Percentiles rank a stretch among this genome's conserved stretches.
phyloP scores from a whole-genome alignment of 2,113 vertebrate species.

The Scalopus aquaticus region DNA sequence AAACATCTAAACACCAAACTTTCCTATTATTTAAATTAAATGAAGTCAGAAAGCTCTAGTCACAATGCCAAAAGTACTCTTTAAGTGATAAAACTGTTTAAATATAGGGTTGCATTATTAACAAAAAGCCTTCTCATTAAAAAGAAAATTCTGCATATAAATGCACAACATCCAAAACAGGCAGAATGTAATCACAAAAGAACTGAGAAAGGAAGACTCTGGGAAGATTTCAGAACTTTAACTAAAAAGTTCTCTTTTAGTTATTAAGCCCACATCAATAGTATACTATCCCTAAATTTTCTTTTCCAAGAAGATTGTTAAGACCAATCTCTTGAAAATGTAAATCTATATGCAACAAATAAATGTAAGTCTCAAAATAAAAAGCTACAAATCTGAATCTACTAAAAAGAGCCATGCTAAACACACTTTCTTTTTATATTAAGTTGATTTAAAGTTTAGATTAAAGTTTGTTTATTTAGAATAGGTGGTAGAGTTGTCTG shows the following conservation, averaged over 20 bases:
- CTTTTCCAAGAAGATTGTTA: not conserved
- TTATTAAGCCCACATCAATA: not conserved
- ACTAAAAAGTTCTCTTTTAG: not conserved
- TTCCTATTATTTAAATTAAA: conserved; percentile 15
- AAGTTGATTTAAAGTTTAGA: not conserved
- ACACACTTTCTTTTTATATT: not conserved
- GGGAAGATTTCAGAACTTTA: not conserved
- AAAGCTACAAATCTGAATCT: not conserved
- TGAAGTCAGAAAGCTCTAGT: not conserved
- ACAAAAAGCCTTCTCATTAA: not conserved
- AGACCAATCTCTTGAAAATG: not conserved
- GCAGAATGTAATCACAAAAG: not conserved
- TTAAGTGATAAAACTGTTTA: not conserved
- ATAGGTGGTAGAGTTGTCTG: not conserved
- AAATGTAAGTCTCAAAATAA: not conserved
- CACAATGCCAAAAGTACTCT: not conserved
- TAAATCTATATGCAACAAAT: not conserved
- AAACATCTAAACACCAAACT: not conserved
- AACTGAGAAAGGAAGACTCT: not conserved
- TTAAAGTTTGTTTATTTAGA: not conserved
- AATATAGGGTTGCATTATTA: not conserved
- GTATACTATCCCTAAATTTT: not conserved
- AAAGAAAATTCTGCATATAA: not conserved
- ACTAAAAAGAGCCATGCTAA: not conserved
- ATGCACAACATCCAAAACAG: not conserved